Percentiles rank a stretch among this genome's conserved stretches.
These are phyloP conservation scores for Gadopsis marmoratus DNA, from an alignment of 2,797 vertebrate genomes.

Conservation along the genomic window DNA sequence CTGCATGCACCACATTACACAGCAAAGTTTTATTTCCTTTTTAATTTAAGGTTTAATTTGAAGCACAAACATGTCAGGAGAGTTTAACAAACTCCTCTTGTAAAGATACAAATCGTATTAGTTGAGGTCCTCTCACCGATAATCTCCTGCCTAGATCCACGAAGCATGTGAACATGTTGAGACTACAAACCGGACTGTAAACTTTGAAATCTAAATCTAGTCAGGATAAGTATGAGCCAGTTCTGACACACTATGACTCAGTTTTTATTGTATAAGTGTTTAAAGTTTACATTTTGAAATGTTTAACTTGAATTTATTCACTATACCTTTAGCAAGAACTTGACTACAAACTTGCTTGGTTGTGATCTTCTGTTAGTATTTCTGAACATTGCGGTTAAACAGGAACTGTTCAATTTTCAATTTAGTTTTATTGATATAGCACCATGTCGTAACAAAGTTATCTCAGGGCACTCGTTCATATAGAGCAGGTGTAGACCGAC, in stretches of 20 bases:
- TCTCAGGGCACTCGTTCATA: too few species aligned
- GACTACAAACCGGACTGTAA: neutral
- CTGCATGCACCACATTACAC: too few species aligned
- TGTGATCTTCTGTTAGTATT: conserved; percentile 7
- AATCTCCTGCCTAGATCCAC: neutral
- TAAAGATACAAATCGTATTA: neutral
- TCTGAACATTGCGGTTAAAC: conserved; percentile 20
- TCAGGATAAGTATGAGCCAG: neutral
- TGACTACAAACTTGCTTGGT: neutral
- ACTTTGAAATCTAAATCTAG: neutral
- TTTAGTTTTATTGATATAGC: too few species aligned
- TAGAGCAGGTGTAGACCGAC: too few species aligned
- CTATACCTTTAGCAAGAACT: neutral
- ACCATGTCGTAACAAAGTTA: too few species aligned
- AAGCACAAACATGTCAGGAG: neutral
- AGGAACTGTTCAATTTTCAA: neutral
- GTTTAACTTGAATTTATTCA: neutral
- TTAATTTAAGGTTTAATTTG: neutral
- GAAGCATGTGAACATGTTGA: neutral
- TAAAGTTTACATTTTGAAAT: neutral
- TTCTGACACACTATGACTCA: conserved; percentile 1
- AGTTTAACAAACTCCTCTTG: neutral
- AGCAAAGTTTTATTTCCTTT: neutral
- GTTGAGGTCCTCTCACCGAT: neutral
- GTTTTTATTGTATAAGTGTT: neutral